Evolutionary conservation across 2,797 vertebrate species (phyloP).

Genomic region (Pseudochirops corinnae): DNA sequence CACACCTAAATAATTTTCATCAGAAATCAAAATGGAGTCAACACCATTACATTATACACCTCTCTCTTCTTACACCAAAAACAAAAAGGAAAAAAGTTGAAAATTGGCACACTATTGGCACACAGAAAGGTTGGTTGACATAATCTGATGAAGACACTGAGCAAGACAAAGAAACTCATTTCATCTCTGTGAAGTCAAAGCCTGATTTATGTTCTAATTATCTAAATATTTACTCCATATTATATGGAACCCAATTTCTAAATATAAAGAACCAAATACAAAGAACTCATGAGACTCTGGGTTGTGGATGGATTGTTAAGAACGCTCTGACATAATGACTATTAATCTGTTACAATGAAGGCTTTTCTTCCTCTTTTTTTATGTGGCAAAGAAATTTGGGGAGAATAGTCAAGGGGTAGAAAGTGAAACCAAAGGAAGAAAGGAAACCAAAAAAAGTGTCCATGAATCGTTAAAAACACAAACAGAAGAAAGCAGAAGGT

Average conservation of each 20-base stretch:
- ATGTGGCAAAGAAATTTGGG: neutral
- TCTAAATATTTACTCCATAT: constrained; percentile 9
- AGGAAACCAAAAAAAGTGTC: neutral
- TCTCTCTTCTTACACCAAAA: neutral
- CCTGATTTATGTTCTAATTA: neutral
- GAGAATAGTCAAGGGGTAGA: neutral
- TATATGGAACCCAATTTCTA: constrained; percentile 7
- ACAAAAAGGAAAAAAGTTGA: neutral
- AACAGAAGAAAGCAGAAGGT: neutral
- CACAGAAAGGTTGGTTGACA: neutral
- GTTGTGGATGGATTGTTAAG: neutral
- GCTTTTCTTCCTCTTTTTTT: neutral
- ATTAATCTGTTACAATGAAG: neutral
- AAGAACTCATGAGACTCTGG: neutral
- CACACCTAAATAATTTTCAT: neutral
- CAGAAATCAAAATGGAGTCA: neutral
- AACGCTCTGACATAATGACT: neutral
- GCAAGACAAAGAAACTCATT: neutral
- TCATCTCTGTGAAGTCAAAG: constrained; percentile 29
- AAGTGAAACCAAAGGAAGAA: neutral
- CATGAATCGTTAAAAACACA: neutral
- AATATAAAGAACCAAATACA: constrained; percentile 14
- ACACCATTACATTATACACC: neutral
- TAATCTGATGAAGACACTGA: neutral
- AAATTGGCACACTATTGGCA: neutral